Evolutionary conservation across 2,113 vertebrate genomes (phyloP).

Genomic region (Hystrix brachyura): DNA sequence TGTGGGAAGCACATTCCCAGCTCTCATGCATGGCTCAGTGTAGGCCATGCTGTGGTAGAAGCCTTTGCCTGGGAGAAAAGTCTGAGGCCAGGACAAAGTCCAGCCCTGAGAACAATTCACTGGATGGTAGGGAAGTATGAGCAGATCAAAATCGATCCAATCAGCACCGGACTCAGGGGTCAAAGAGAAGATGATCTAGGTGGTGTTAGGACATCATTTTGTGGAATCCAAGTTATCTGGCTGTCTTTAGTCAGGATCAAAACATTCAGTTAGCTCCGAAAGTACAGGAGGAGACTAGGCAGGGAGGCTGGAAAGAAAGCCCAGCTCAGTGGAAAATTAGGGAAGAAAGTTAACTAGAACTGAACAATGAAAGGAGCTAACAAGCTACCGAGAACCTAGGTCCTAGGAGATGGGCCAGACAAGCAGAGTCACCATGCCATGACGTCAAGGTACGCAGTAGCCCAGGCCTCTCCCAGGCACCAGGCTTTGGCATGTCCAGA

Average conservation of each 20-base stretch:
- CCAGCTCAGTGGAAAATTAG: neutral
- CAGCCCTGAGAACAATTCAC: neutral
- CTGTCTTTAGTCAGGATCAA: neutral
- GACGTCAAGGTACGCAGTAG: neutral
- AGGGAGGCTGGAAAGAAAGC: neutral
- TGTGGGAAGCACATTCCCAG: neutral
- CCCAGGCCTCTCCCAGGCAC: neutral
- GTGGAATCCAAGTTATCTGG: neutral
- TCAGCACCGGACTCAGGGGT: neutral
- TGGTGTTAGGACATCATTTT: neutral
- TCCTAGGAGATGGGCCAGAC: neutral
- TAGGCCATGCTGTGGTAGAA: neutral
- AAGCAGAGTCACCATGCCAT: neutral
- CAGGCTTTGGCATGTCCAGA: neutral
- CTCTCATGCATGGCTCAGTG: neutral
- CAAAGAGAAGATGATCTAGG: constrained; percentile 5
- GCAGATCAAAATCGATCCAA: neutral
- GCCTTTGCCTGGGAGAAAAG: neutral
- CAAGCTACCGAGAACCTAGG: neutral
- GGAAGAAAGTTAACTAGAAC: neutral
- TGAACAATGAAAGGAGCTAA: neutral
- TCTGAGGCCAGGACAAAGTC: neutral
- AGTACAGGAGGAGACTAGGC: neutral
- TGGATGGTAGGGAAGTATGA: neutral
- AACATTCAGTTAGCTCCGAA: neutral